A percentile compares a stretch with the other conserved stretches of the same genome.
Conservation (phyloP, 2,888 invertebrate genomes). For the Stictocephala bisonia region DNA sequence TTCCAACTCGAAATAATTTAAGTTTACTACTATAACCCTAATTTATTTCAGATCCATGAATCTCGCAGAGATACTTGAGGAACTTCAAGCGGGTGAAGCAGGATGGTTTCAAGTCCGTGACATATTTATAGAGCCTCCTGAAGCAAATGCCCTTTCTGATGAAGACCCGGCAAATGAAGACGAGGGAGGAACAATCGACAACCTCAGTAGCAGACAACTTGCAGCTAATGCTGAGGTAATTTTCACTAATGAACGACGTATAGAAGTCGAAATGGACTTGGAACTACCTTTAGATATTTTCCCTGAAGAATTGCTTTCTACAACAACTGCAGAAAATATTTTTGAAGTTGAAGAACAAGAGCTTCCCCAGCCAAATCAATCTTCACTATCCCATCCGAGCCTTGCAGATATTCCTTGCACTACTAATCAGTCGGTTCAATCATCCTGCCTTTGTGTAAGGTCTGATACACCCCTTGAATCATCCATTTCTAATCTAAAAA, state of each 20-base stretch:
- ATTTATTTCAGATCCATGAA: slow-evolving; percentile 26
- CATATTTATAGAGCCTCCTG: slow-evolving; percentile 41
- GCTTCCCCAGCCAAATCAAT: background rate
- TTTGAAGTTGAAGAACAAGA: too few species aligned
- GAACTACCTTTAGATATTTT: slow-evolving; percentile 32
- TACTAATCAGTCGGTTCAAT: background rate
- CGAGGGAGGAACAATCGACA: slow-evolving; percentile 43
- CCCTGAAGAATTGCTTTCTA: slow-evolving; percentile 22
- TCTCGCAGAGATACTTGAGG: slow-evolving; percentile 37
- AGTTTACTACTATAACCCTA: background rate
- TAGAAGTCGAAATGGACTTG: slow-evolving; percentile 22
- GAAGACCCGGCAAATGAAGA: slow-evolving; percentile 48
- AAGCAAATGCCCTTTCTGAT: slow-evolving; percentile 42
- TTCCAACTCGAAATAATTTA: too few species aligned
- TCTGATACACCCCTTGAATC: slow-evolving; percentile 9
- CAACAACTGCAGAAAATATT: too few species aligned
- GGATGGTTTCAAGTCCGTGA: slow-evolving; percentile 34
- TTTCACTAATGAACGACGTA: slow-evolving; percentile 14
- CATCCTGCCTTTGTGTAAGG: background rate
- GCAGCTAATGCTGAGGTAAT: slow-evolving; percentile 34
- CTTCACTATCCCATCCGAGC: slow-evolving; percentile 18
- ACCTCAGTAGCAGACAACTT: slow-evolving; percentile 38
- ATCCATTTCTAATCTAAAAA: slow-evolving; percentile 1
- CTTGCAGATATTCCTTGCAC: background rate
- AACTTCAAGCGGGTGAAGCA: slow-evolving; percentile 14